Conservation (phyloP, 2,113 vertebrate genomes). For the Pomatostomus ruficeps region DNA sequence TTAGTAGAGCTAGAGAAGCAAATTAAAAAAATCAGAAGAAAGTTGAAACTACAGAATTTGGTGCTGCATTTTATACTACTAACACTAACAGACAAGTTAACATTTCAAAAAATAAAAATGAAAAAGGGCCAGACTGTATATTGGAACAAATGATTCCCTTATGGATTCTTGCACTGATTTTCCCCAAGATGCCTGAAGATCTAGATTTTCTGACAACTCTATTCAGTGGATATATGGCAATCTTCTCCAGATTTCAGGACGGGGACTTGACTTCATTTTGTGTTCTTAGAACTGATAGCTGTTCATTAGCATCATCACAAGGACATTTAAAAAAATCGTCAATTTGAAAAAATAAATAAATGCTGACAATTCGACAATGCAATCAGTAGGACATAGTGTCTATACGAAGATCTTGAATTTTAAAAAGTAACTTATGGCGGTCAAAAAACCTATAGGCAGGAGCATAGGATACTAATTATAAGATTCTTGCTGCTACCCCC, state of each 20-base stretch:
- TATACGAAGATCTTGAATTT: slow-evolving; percentile 80
- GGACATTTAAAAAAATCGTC: slow-evolving; percentile 87
- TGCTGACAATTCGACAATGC: slow-evolving; percentile 87
- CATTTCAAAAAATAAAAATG: slow-evolving; percentile 71
- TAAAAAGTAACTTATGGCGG: slow-evolving; percentile 85
- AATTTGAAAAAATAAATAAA: slow-evolving; percentile 83
- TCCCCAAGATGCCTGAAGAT: slow-evolving; percentile 90
- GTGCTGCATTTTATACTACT: slow-evolving; percentile 55
- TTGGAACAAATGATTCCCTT: slow-evolving; percentile 86
- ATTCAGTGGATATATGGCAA: slow-evolving; percentile 91
- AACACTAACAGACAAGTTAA: slow-evolving; percentile 55
- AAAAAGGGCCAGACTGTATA: slow-evolving; percentile 80
- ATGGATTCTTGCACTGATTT: slow-evolving; percentile 93
- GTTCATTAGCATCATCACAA: slow-evolving; percentile 92
- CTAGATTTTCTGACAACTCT: slow-evolving; percentile 95
- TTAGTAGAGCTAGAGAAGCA: slow-evolving; percentile 91
- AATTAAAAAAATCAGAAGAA: slow-evolving; percentile 77
- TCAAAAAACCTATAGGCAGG: slow-evolving; percentile 85
- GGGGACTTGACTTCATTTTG: slow-evolving; percentile 93
- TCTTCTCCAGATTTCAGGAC: slow-evolving; percentile 96
- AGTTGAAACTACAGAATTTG: slow-evolving; percentile 73
- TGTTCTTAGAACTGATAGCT: slow-evolving; percentile 88
- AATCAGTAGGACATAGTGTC: slow-evolving; percentile 81
- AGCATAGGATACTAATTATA: slow-evolving; percentile 91
- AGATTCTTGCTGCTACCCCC: slow-evolving; percentile 97